Evolutionary conservation across 2,113 vertebrate species (phyloP), one percentile per base, ranked within the genome.

Genomic region (Chaetura pelagica): DNA sequence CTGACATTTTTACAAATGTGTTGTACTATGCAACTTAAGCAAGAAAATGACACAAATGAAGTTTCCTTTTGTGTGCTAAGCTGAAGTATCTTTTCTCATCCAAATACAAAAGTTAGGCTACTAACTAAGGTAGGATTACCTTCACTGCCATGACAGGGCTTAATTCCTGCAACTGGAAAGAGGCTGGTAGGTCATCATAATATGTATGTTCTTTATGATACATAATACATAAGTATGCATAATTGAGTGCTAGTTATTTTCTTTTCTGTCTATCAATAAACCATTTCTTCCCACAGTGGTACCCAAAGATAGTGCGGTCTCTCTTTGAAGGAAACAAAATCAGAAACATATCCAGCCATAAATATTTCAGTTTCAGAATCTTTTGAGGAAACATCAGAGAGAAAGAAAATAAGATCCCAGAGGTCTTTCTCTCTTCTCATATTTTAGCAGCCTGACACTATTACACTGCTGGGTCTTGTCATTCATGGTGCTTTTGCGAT

Each of bases 391-490:
- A 63, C 89, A 84, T 90, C 85, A 92, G 68, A 77, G 48, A 52
- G 80, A 67, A 93, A 78, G 57, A 71, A 95, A 92, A 61, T 49
- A 71, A 88, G 94, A 63, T 96, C 90, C 57, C 72, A 63, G 52
- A 75, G 44, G 68, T 84, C 59, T 46, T 87, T 74, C 68, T 77
- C 20, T 69, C 20, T 24, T 75, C 27, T 94, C 32, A 8, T 51
- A 8, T 19, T 18, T 85, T 91, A 64, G 26, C 75, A 86, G 82
- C 55, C 79, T 94, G 52, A 71, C 71, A 38, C 34, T 55, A 54
- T 63, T 55, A 51, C 12, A 7, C 26, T 88, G 72, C 59, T 71
- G 19, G 27, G 38, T 48, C 42, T 55, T 71, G 38, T 74, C 38
- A n/a, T 59, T 88, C 78, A 8, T 38, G 40, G 6, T 24, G 21